These are phyloP conservation scores for Anomalospiza imberbis DNA, from an alignment of 2,797 vertebrate genomes.

Conservation along the genomic window DNA sequence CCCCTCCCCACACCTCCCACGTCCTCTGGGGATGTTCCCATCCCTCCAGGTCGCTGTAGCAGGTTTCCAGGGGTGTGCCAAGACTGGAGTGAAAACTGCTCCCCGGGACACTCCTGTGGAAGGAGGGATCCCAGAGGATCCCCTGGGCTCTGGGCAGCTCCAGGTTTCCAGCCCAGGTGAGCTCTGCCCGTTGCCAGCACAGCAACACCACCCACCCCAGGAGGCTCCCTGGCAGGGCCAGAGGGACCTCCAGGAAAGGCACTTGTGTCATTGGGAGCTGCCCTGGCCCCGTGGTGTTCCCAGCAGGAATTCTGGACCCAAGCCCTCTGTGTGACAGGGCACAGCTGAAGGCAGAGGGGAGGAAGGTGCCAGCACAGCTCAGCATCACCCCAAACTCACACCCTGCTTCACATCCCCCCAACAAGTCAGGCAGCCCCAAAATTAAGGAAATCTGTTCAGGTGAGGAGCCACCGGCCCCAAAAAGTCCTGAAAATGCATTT, in stretches of 20 bases:
- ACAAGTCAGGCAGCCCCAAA: not conserved
- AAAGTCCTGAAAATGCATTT: not conserved
- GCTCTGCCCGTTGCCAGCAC: not conserved
- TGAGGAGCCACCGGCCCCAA: not conserved
- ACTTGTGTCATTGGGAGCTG: not conserved
- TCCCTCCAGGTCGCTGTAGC: rapidly evolving
- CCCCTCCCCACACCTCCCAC: not conserved
- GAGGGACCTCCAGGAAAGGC: slow-evolving; percentile 18
- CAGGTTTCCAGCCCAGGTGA: not conserved
- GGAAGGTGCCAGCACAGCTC: not conserved
- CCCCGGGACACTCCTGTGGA: not conserved
- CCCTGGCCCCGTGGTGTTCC: not conserved
- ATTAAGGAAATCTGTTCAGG: not conserved
- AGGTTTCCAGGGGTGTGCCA: not conserved
- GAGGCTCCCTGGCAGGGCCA: not conserved
- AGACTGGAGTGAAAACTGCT: not conserved
- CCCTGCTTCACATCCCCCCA: not conserved
- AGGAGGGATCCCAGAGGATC: not conserved
- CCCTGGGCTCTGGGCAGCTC: not conserved
- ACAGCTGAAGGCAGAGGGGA: not conserved
- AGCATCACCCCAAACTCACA: not conserved
- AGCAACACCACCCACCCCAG: rapidly evolving
- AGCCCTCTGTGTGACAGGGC: not conserved
- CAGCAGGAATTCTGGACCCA: not conserved
- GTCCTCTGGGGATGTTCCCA: not conserved